phyloP scores from a whole-genome alignment of 2,797 vertebrate species.

The Peromyscus nudipes region DNA sequence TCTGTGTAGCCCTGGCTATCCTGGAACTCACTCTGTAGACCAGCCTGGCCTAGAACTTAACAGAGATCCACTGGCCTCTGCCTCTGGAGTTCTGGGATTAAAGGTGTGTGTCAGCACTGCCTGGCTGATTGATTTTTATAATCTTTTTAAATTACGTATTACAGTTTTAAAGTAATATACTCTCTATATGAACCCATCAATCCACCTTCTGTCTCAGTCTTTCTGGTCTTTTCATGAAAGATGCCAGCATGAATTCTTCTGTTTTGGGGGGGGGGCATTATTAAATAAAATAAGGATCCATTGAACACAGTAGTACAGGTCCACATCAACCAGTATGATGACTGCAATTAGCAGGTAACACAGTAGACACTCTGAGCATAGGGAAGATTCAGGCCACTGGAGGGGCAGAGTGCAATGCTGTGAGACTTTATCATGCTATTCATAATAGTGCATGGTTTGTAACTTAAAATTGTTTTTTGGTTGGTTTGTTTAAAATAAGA shows the following conservation, averaged over 20 bases:
- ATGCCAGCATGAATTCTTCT: background rate
- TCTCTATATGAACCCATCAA: background rate
- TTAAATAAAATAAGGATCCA: background rate
- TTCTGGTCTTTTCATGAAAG: background rate
- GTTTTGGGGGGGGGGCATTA: background rate
- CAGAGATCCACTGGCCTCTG: background rate
- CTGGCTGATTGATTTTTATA: background rate
- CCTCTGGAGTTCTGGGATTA: background rate
- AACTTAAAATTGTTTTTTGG: background rate
- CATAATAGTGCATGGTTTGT: background rate
- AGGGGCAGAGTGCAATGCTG: too few relatives aligned
- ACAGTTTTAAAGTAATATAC: slow-evolving; percentile 1
- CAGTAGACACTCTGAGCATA: background rate
- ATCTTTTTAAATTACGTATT: slow-evolving; percentile 8
- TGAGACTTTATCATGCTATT: background rate
- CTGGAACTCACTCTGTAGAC: background rate
- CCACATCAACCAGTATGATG: rapidly evolving
- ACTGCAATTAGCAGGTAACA: background rate
- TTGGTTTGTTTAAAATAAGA: background rate
- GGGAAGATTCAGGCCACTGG: too few relatives aligned
- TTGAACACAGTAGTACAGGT: too few relatives aligned
- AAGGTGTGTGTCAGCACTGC: background rate
- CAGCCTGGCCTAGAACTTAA: background rate
- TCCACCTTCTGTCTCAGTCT: background rate
- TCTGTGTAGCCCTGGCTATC: background rate